Base-by-base conservation (phyloP, 2,888 invertebrate species). In the Tetropium fuscum region DNA sequence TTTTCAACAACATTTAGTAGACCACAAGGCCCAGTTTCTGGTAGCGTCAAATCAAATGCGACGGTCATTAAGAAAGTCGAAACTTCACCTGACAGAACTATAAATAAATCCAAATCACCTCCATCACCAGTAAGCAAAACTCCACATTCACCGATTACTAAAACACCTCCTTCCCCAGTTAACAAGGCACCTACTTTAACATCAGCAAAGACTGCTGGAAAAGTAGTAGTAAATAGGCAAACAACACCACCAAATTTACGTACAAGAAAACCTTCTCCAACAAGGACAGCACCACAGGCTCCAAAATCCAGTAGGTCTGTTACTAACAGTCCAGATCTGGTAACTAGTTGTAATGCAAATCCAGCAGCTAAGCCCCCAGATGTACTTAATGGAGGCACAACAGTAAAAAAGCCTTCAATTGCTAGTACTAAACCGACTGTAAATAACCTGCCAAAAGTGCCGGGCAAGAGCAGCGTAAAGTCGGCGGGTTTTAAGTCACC, bases 281-380 rank as follows among this genome's bases (percentile, higher is more conserved):
- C 74, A 2, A 72, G 77, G 49, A 58, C 74, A 0, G 58, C 69
- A 1, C 54, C 71, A 11, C 67, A 70, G 10, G 60, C 70, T 27
- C 57, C 68, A 18, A 66, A 64, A 58, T 64, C 69, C 13, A 72
- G 81, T 2, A 81, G 79, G 48, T 73, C 75, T 3, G 71, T 74
- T 72, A 60, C 78, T 25, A 90, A 90, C 71, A 90, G 90, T 76
- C 91, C 91, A 0, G 91, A 91, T 74, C 79, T 91, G 20, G 90
- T 91, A 2, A 89, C 90, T 0, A 90, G 90, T 72, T 91, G 91
- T 74, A 87, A 68, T 36, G 71, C 84, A 19, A 76, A 79, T 8
- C 83, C 84, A 48, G 83, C 82, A 13, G 80, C 83, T 0, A 88
- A 89, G 78, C 86, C 88, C 0, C 87, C 88, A 0, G 88, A 87